Evolutionary conservation across 2,113 vertebrate genomes (phyloP).

Genomic region (Psittacula cyanocephala): DNA sequence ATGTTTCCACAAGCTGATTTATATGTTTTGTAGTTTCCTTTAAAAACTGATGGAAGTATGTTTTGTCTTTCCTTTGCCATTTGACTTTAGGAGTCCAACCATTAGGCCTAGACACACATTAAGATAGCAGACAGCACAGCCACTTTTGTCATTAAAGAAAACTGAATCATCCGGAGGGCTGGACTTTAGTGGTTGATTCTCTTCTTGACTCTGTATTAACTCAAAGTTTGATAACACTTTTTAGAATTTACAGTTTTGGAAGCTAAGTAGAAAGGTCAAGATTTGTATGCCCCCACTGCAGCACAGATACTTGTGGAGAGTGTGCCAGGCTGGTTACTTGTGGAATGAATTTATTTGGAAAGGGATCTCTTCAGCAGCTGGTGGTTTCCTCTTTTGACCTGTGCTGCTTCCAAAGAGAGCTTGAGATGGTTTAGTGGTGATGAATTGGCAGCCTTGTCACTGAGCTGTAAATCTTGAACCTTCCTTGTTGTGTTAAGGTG

Average conservation of each 20-base stretch:
- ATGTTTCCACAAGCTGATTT: neutral
- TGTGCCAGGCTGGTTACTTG: neutral
- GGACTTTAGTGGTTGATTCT: neutral
- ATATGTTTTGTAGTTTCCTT: neutral
- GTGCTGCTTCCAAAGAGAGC: neutral
- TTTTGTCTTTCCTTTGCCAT: neutral
- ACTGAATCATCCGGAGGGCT: neutral
- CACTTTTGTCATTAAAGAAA: neutral
- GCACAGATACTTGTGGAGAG: neutral
- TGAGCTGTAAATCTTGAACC: constrained; percentile 49
- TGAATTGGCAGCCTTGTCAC: constrained; percentile 60
- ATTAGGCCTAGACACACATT: neutral
- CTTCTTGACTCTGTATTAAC: neutral
- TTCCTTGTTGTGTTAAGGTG: constrained; percentile 31
- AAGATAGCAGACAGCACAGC: neutral
- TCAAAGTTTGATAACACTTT: neutral
- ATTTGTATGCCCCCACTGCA: neutral
- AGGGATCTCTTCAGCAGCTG: constrained; percentile 35
- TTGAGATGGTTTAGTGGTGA: constrained; percentile 39
- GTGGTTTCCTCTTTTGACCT: constrained; percentile 46
- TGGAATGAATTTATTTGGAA: constrained; percentile 43
- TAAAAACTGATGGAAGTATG: neutral
- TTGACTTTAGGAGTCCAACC: neutral
- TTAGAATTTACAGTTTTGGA: neutral
- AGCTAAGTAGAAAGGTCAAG: neutral